Percentiles rank a stretch among this genome's conserved stretches.
Conservation (phyloP, 2,113 vertebrate species). For the Pituophis catenifer region DNA sequence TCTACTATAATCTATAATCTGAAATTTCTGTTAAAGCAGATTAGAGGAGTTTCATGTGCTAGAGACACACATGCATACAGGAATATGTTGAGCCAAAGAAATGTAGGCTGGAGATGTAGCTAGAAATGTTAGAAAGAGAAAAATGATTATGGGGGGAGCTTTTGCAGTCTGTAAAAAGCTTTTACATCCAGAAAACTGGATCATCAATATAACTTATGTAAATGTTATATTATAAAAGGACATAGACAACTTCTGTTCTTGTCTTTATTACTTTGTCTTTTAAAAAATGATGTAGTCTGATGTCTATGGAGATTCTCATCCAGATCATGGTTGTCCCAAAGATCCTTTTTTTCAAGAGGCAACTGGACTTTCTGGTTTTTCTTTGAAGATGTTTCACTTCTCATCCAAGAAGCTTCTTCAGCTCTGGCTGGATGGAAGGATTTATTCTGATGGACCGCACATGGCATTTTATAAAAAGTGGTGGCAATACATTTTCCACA, state of each 20-base stretch:
- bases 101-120: background rate
- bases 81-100: background rate
- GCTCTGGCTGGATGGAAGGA: too few relatives aligned
- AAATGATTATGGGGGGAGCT: background rate
- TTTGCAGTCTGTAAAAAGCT: background rate
- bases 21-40: background rate
- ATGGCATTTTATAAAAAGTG: background rate
- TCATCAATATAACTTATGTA: background rate
- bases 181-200: background rate
- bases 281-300: background rate
- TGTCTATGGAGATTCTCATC: background rate
- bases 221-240: background rate
- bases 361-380: too few relatives aligned
- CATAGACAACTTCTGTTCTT: background rate
- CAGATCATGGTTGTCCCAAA: too few relatives aligned
- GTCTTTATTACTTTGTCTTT: background rate
- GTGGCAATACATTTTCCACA: background rate
- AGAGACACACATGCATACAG: background rate
- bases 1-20: background rate
- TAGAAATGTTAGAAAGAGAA: background rate
- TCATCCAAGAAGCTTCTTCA: too few relatives aligned
- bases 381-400: too few relatives aligned
- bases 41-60: background rate
- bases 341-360: too few relatives aligned
- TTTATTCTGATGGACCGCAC: background rate